Evolutionary conservation across 2,797 vertebrate species (phyloP), one percentile per base, ranked within the genome.

Genomic region (Selene dorsalis): DNA sequence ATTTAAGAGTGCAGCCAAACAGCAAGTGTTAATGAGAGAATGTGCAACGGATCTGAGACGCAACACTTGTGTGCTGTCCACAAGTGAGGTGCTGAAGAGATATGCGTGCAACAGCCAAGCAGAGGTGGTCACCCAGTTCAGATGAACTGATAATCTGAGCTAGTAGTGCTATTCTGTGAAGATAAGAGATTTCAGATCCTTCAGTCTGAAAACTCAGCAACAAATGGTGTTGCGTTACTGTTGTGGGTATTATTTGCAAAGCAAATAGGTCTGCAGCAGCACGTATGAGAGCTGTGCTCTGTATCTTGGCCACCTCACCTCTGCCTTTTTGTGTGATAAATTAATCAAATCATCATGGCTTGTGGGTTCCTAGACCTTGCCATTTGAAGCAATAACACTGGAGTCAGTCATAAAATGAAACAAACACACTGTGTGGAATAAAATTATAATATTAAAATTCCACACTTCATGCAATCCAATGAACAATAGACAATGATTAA

Each of bases 161-260:
- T 13, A 11, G 7, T 14, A 11, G 39, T 11, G 41, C 52, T 62
- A 47, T 26, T 47, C 45, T 35, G 56, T 53, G 56, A 70, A 60
- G 22, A 69, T 50, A 39, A 39, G 0, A 26, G 55, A 64, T 70
- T 69, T 47, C 59, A 50, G 55, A 58, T 75, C 57, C 35, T 58
- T 73, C 26, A 28, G 58, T 77, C 38, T 7, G 53, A 73, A 43
- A 69, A 60, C 61, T 30, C 52, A 38, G 72, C 22, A 72, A 79
- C 75, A 78, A 84, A 72, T 82, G 39, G 63, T 48, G 20, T 61
- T 9, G 55, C 70, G 48, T 87, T 85, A 75, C 88, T 57, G 87
- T 64, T 79, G 77, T 3, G 73, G 56, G 75, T 1, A 22, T 48
- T 74, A 90, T 92, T 91, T 90, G 85, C 90, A 90, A 89, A 89